Evolutionary conservation across 2,113 vertebrate genomes (phyloP).

Genomic region (Suricata suricatta): DNA sequence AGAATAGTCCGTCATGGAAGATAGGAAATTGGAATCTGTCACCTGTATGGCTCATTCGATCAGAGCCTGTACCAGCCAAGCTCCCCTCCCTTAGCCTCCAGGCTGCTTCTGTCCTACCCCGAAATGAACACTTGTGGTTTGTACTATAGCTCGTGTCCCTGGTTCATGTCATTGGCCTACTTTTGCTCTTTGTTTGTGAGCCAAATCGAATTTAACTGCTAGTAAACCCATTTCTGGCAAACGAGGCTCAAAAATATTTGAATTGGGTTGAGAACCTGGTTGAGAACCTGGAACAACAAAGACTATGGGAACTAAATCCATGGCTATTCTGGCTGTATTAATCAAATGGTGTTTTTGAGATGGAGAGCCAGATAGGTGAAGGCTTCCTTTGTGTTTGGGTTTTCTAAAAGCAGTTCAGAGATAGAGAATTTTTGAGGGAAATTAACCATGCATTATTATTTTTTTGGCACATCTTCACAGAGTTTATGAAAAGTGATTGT

Average conservation of each 20-base stretch:
- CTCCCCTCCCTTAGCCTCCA: background rate
- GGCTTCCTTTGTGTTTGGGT: background rate
- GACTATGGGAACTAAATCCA: background rate
- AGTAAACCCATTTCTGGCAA: conserved; percentile 14
- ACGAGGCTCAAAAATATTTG: background rate
- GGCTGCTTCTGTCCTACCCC: background rate
- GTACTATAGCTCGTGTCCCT: background rate
- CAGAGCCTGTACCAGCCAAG: background rate
- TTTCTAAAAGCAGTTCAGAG: background rate
- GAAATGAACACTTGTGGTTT: background rate
- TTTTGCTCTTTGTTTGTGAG: background rate
- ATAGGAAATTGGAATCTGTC: background rate
- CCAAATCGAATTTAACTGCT: background rate
- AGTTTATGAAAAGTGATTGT: background rate
- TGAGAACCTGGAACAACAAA: background rate
- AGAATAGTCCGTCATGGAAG: background rate
- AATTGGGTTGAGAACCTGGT: background rate
- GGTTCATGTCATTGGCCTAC: background rate
- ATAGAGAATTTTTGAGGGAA: background rate
- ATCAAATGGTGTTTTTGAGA: background rate
- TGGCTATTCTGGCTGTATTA: background rate
- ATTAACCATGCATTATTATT: background rate
- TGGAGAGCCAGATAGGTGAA: background rate
- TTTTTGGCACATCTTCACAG: background rate
- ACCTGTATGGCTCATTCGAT: background rate